Base-by-base conservation (phyloP, 2,797 vertebrate genomes). In the Anomalospiza imberbis region DNA sequence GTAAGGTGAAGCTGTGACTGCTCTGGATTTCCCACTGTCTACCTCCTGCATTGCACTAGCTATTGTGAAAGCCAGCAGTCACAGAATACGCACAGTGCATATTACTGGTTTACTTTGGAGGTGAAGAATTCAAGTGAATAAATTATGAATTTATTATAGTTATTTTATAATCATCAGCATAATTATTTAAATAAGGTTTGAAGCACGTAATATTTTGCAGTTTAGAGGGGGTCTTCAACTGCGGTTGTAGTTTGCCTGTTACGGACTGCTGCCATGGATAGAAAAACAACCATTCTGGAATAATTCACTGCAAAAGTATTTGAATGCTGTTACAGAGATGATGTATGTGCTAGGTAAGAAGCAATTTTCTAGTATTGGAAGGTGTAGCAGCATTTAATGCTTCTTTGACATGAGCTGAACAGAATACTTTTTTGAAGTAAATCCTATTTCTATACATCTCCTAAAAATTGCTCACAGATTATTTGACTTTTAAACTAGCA, bases 21-120 rank as follows among this genome's bases (percentile, higher is more conserved):
- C 70, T 54, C 47, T 81, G 88, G 45, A 22, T 93, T 91, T 58
- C 44, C 25, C 51, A 1, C 70, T 66, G 18, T 55, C 20, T 77
- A 0, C 17, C 25, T 57, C 24, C 40, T 42, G n/a, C 0, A 0
- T 75, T 82, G 51, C 20, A 28, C 12, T 44, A 18, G 19, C 32
- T 50, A 1, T 42, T 62, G 51, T 65, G 50, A 74, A 80, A 89
- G 54, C 73, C 48, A 7, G 42, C 1, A 2, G 25, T 68, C 50
- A 31, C 67, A 38, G 12, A 71, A 34, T 25, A 28, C 8, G 17
- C 2, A 2, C 20, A 14, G 47, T 51, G 24, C 24, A 1, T 57
- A 7, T 12, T 67, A 18, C 12, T 87, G 63, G 20, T 79, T 73
- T 65, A 51, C n/a, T 40, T 82, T 17, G 11, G 21, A 45, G 28